Base-by-base conservation (phyloP, 1,140 invertebrate genomes). In the Eriocheir sinensis region DNA sequence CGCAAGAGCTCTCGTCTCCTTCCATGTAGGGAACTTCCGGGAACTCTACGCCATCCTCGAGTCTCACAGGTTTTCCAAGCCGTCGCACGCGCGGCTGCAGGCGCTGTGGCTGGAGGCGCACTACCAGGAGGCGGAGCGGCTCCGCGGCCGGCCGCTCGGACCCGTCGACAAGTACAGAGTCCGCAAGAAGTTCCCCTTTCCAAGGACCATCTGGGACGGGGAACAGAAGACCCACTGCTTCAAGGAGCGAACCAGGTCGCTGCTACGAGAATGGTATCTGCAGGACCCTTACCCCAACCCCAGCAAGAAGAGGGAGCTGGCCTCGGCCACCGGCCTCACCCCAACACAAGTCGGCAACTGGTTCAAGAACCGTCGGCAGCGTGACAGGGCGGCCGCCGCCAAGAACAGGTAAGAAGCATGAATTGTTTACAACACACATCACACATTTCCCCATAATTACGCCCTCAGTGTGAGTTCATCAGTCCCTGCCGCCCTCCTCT, bases 221-320 rank as follows among this genome's bases (percentile, higher is more conserved):
- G 99, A 99, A 96, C 99, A 99, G 97, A 99, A 99, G 97, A 99
- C 99, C n/a, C 99, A 99, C 97, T 99, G 99, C 97, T 99, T 99
- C 97, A 99, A 99, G 97, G 99, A 99, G 97, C 97, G 99, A 60
- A 99, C 99, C 95, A 97, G 99, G 94, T 99, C 98, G 96, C 97
- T 99, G 91, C 97, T 99, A 91, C 97, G 99, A 86, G 99, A 99
- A 97, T 99, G 99, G 99, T 99, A 99, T 97, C 98, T 99, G 4
- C 99, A 99, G 97, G 99, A 99, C 97, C 99, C 99, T 2, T 99
- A 99, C 97, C 99, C 99, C 38, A 99, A 99, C 97, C 99, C 99
- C 34, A 99, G 99, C 83, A 99, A 99, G 97, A 99, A 99, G 97
- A 97, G 99, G 81, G 99, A 99, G 97, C 97, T 99, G 96, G 99